Base-by-base conservation (phyloP, 2,888 invertebrate genomes). In the Zhuqinia jingwanae region DNA sequence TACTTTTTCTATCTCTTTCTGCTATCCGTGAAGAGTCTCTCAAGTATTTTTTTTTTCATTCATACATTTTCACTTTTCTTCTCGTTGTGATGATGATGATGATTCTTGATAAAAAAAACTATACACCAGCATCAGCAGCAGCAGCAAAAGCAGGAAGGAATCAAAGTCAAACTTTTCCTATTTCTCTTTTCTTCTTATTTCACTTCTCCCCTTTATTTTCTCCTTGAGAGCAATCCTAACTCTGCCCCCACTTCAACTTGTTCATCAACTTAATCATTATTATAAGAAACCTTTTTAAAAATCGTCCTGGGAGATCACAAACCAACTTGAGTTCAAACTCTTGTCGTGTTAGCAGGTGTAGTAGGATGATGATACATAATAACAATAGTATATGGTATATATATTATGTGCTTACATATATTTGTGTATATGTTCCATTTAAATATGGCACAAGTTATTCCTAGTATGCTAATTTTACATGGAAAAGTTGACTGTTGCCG, bases 81-180 rank as follows among this genome's bases (percentile, higher is more conserved):
- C 65, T 42, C 42, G n/a, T 65, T 65, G 42, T 65, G 25, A n/a
- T n/a, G n/a, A n/a, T n/a, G n/a, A n/a, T n/a, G n/a, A 42, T 42
- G 65, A 65, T 65, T 65, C 42, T 65, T 25, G 42, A 42, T 42
- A 42, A 65, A 65, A 42, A 5, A n/a, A n/a, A n/a, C n/a, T n/a
- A n/a, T n/a, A n/a, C n/a, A n/a, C n/a, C n/a, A n/a, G n/a, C n/a
- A n/a, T n/a, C n/a, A n/a, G n/a, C n/a, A n/a, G n/a, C n/a, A n/a
- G 65, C 17, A 17, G 22, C 22, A 27, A 45, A 63, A 63, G 36
- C 77, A 58, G 63, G 78, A 63, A 78, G 63, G 63, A 78, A 78
- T 78, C 78, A 78, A 78, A 78, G 63, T 63, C 45, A 60, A 78
- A 78, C 60, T 60, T 78, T 60, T 78, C 27, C 63, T 42, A 25